Evolutionary conservation across 2,113 vertebrate genomes (phyloP).

Genomic region (Eretmochelys imbricata): DNA sequence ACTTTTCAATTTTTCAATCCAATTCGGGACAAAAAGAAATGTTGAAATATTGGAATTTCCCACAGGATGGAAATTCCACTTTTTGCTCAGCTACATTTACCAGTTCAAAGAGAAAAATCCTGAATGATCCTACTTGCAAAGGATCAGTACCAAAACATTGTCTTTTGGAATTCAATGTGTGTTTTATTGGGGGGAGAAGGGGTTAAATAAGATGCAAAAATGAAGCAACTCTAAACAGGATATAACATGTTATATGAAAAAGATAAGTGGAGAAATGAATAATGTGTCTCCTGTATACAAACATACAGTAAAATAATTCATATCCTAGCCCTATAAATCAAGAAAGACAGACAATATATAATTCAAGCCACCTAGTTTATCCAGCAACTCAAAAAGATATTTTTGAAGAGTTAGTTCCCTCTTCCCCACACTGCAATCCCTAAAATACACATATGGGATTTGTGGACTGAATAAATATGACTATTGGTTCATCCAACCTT

Average conservation of each 20-base stretch:
- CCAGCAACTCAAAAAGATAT: not conserved
- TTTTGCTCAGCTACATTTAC: not conserved
- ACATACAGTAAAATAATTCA: not conserved
- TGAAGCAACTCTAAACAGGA: not conserved
- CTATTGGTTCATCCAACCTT: not conserved
- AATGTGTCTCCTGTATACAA: not conserved
- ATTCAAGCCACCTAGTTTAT: not conserved
- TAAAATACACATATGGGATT: not conserved
- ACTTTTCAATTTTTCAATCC: not conserved
- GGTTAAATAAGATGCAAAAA: not conserved
- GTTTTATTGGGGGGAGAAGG: not conserved
- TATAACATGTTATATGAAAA: not conserved
- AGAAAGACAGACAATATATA: not conserved
- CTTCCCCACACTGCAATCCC: not conserved
- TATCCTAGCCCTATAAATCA: not conserved
- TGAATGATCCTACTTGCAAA: not conserved
- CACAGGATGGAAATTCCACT: not conserved
- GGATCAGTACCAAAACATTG: not conserved
- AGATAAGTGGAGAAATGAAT: not conserved
- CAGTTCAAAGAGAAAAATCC: not conserved
- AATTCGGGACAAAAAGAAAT: not conserved
- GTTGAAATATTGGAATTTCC: not conserved
- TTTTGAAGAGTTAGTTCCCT: not conserved
- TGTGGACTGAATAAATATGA: not conserved
- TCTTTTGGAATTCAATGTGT: not conserved